A percentile compares a stretch with the other conserved stretches of the same genome.
These are phyloP conservation scores for Drosophila mauritiana DNA, from an alignment of 1,140 invertebrate genomes.

Conservation along the genomic window DNA sequence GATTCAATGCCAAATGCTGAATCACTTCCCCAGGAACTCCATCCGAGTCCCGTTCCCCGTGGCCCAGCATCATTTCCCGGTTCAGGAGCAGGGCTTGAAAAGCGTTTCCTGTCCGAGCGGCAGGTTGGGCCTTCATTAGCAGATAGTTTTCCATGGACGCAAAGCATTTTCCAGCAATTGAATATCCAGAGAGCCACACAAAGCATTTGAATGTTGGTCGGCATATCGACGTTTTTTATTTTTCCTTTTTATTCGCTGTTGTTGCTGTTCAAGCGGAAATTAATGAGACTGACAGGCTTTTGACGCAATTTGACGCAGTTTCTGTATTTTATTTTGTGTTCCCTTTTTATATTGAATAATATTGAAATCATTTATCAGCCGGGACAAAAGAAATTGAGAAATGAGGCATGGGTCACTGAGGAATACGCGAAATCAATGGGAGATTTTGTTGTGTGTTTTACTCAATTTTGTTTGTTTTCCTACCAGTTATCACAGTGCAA, in stretches of 20 bases:
- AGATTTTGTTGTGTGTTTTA: slow-evolving; percentile 40
- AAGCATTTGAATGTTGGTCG: slow-evolving; percentile 63
- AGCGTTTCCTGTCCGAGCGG: slow-evolving; percentile 28
- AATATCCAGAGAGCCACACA: slow-evolving; percentile 64
- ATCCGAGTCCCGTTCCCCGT: not conserved
- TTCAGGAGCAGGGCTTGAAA: slow-evolving; percentile 18
- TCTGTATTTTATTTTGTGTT: slow-evolving; percentile 31
- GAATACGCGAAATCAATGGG: slow-evolving; percentile 63
- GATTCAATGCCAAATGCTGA: slow-evolving; percentile 68
- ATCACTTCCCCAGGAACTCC: slow-evolving; percentile 43
- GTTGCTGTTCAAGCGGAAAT: slow-evolving; percentile 47
- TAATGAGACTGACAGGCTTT: slow-evolving; percentile 76
- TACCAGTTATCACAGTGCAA: slow-evolving; percentile 17
- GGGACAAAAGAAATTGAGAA: slow-evolving; percentile 49
- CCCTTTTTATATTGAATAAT: slow-evolving; percentile 48
- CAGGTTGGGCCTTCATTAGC: slow-evolving; percentile 57
- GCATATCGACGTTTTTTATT: slow-evolving; percentile 15
- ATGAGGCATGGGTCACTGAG: slow-evolving; percentile 24
- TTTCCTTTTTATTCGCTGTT: slow-evolving; percentile 25
- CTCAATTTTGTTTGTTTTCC: not conserved
- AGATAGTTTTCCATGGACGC: slow-evolving; percentile 67
- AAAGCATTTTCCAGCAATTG: slow-evolving; percentile 73
- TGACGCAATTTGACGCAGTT: slow-evolving; percentile 76
- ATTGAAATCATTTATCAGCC: slow-evolving; percentile 77
- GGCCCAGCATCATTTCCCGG: slow-evolving; percentile 44